Evolutionary conservation across 2,113 vertebrate species (phyloP), one percentile per base, ranked within the genome.

Genomic region (Ovis canadensis): DNA sequence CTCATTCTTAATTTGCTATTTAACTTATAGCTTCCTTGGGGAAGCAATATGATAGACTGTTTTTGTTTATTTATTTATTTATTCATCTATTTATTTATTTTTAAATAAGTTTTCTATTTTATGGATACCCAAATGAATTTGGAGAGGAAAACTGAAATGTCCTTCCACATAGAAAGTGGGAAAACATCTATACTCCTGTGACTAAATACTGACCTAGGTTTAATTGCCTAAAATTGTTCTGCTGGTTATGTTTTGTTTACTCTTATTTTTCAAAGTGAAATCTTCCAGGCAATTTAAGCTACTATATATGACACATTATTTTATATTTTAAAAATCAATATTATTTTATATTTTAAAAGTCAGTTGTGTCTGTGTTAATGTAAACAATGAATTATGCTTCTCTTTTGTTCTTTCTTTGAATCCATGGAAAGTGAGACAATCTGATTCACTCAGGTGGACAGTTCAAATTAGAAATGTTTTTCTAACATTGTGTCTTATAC

Each of bases 1-100:
- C 50, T 90, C 19, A 13, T 45, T 95, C 48, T 81, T 95, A 85
- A 95, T 96, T 96, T 95, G 43, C 48, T 96, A 1, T 94, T 19
- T 93, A 94, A 81, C 31, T 62, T 60, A 17, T 16, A 71, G 27
- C 9, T 86, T 87, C 90, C 85, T 94, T 78, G 9, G 82, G 84
- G 55, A 89, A 64, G n/a, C 12, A 52, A 55, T n/a, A 45, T 45
- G 29, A 92, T 92, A 77, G 94, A 36, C 12, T 74, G 9, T 25
- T 89, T 78, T 52, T 54, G 7, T 74, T 40, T 27, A 40, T 90
- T 93, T 80, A 31, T 85, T 78, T 89, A 9, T 77, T 6, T 64
- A 17, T 67, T 45, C 48, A 15, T 88, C 50, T 82, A 83, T 40
- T 21, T 45, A 85, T 71, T 82, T 81, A 87, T 80, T 83, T 11